A percentile compares a stretch with the other conserved stretches of the same genome.
Conservation (phyloP, 1,140 invertebrate genomes). For the Euwallacea fornicatus region DNA sequence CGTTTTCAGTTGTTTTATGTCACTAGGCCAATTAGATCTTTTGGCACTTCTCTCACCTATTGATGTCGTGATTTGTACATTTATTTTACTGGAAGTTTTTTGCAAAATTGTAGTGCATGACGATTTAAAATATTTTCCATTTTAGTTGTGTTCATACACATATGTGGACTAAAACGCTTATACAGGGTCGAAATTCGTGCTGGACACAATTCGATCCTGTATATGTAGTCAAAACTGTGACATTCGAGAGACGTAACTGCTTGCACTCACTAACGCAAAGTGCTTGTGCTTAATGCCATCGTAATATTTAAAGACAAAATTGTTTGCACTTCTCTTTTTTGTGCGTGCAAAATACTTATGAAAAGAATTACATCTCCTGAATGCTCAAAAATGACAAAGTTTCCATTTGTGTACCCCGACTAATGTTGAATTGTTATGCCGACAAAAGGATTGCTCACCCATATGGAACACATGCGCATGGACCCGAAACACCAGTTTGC, state of each 20-base stretch:
- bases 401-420: too few species aligned
- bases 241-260: too few species aligned
- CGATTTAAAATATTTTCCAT: constrained; percentile 4
- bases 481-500: constrained; percentile 95
- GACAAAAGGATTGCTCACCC: constrained; percentile 76
- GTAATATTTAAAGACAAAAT: too few species aligned
- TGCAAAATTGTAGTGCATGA: constrained; percentile 29
- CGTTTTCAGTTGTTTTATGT: constrained; percentile 14
- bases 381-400: too few species aligned
- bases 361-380: too few species aligned
- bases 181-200: too few species aligned
- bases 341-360: too few species aligned
- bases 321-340: too few species aligned
- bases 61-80: constrained; percentile 31
- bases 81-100: not conserved
- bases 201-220: not conserved
- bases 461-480: constrained; percentile 97
- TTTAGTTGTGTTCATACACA: constrained; percentile 27
- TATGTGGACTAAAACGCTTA: constrained; percentile 24
- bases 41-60: constrained; percentile 26
- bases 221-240: not conserved
- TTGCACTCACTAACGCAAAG: too few species aligned
- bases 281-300: not conserved
- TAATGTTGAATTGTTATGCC: too few species aligned
- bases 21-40: constrained; percentile 1